A percentile compares a stretch with the other conserved stretches of the same genome.
Conservation (phyloP, 1,140 invertebrate species). For the Lithobius niger region DNA sequence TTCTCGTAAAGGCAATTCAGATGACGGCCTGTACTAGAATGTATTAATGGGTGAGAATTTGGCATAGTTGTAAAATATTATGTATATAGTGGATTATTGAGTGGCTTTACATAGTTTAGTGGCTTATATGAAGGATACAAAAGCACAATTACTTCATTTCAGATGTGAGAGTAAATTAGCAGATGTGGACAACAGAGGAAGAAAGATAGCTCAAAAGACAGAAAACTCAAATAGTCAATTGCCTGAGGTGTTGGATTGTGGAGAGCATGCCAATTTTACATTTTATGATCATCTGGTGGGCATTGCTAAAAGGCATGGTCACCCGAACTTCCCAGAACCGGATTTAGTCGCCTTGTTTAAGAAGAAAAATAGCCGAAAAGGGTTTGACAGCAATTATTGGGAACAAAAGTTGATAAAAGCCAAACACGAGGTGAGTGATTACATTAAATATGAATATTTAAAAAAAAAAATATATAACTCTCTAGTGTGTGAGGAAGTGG, state of each 20-base stretch:
- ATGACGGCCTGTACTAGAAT: no score
- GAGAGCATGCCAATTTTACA: constrained; percentile 72
- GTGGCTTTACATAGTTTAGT: no score
- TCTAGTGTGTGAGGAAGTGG: no score
- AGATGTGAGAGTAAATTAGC: no score
- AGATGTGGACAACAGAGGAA: not conserved
- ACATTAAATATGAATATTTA: no score
- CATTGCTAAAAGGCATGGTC: constrained; percentile 54
- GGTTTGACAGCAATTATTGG: not conserved
- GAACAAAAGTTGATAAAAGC: not conserved
- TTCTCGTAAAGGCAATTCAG: no score
- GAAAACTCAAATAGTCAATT: not conserved
- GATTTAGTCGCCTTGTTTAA: not conserved
- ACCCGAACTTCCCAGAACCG: constrained; percentile 49
- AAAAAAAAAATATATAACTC: no score
- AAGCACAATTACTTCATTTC: no score
- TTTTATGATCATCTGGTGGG: constrained; percentile 76
- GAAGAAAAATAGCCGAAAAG: not conserved
- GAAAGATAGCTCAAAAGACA: not conserved
- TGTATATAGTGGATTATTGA: no score
- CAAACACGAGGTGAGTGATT: not conserved
- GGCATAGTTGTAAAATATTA: no score
- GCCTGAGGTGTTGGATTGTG: constrained; percentile 57
- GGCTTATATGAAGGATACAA: no score
- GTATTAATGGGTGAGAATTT: no score